Base-by-base conservation (phyloP, 2,113 vertebrate genomes). In the Epinephelus lanceolatus region DNA sequence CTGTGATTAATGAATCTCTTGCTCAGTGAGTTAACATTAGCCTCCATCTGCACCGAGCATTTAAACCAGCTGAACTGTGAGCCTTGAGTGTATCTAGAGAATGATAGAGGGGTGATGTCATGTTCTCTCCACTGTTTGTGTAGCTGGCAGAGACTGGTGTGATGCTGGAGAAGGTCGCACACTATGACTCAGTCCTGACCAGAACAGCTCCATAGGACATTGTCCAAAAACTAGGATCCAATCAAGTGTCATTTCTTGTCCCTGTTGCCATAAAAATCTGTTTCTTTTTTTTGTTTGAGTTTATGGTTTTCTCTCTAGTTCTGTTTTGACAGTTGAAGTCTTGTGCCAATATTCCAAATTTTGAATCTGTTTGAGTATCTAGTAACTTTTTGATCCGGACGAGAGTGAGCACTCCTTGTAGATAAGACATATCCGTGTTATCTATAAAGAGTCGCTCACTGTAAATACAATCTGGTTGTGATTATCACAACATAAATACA, bases 21-120 rank as follows among this genome's bases (percentile, higher is more conserved):
- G 81, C 80, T 83, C 63, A 76, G 59, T 21, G 78, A 67, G 78
- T 88, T 82, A 83, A 78, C 69, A 56, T 83, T 55, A 56, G 80
- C 81, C 75, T 82, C 85, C 70, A 78, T 91, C 76, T 89, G 86
- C 85, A 74, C 61, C 3, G 23, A 84, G 86, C 71, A 40, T 80
- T 66, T 92, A 91, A 94, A 93, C 93, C 90, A 81, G 87, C 87
- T 95, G 93, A 94, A 93, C 92, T 78, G 84, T 56, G 78, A 87
- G 91, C 82, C 90, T 93, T 57, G 40, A 91, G 88, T 83, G 84
- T 76, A 80, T 93, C 87, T 89, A 45, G 59, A 81, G 86, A 83
- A 94, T 91, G 92, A 94, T 90, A 92, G 88, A 90, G 82, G 66
- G 80, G 77, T 96, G 95, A 95, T 94, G 94, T 96, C 93, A 95